Conservation (phyloP, 1,140 invertebrate genomes). For the Ostrea denselamellosa region DNA sequence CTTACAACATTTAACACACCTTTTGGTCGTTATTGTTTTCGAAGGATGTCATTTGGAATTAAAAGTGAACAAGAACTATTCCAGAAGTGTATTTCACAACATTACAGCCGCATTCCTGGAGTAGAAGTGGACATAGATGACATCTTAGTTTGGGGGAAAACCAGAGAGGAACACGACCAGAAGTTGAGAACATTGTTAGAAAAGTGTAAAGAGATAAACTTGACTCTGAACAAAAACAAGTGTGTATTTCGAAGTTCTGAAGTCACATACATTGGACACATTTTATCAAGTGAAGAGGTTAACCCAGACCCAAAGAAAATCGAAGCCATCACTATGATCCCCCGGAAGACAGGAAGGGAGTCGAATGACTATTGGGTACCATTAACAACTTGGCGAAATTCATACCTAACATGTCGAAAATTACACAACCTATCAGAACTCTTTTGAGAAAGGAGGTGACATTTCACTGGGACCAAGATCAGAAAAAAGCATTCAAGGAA, state of each 20-base stretch:
- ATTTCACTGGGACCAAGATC: slow-evolving; percentile 5
- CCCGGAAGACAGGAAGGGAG: slow-evolving; percentile 50
- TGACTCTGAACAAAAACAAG: slow-evolving; percentile 42
- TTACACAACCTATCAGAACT: slow-evolving; percentile 58
- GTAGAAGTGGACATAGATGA: slow-evolving; percentile 59
- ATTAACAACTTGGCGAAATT: slow-evolving; percentile 74
- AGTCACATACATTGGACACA: slow-evolving; percentile 58
- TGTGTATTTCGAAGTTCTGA: slow-evolving; percentile 44
- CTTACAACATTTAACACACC: slow-evolving; percentile 14
- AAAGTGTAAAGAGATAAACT: not conserved
- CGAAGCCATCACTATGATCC: slow-evolving; percentile 65
- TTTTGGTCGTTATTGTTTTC: slow-evolving; percentile 54
- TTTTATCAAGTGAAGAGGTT: slow-evolving; percentile 70
- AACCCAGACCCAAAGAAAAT: slow-evolving; percentile 73
- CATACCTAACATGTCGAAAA: slow-evolving; percentile 72
- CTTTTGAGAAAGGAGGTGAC: slow-evolving; percentile 49
- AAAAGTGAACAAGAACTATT: too few relatives aligned
- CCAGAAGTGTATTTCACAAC: too few relatives aligned
- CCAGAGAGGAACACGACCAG: slow-evolving; percentile 55
- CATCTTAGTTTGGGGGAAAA: slow-evolving; percentile 54
- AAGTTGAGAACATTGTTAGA: slow-evolving; percentile 52
- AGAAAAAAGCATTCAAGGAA: too few relatives aligned
- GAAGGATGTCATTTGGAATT: slow-evolving; percentile 41
- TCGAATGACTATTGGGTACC: slow-evolving; percentile 56
- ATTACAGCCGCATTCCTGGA: too few relatives aligned